Conservation (phyloP, 2,113 vertebrate genomes). For the Alethe castanea region DNA sequence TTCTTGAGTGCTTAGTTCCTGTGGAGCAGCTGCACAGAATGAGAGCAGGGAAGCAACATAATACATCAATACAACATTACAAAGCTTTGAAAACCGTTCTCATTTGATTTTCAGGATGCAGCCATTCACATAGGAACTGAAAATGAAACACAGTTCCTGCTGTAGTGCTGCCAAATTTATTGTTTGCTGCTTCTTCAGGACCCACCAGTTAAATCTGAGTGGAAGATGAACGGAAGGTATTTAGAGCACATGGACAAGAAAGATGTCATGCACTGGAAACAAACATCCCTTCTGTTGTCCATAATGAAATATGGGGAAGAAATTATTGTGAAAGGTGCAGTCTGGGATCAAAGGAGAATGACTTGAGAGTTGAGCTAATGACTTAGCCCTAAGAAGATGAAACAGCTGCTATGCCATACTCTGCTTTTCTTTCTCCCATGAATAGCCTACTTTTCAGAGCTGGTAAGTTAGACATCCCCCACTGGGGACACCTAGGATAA, state of each 20-base stretch:
- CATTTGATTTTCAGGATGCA: neutral
- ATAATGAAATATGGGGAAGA: neutral
- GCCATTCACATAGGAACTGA: rapidly evolving
- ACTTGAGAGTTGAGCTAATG: neutral
- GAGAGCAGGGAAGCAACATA: neutral
- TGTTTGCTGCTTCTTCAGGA: slow-evolving; percentile 34
- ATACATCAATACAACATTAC: neutral
- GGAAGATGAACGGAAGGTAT: rapidly evolving
- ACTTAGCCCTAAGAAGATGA: neutral
- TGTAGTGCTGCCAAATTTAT: neutral
- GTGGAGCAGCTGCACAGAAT: neutral
- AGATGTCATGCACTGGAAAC: rapidly evolving
- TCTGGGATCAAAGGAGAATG: neutral
- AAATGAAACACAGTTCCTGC: rapidly evolving
- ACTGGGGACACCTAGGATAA: neutral
- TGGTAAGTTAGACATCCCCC: neutral
- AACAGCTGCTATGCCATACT: neutral
- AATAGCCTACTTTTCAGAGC: neutral
- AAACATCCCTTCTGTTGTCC: neutral
- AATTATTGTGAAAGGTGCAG: neutral
- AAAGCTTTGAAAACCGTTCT: neutral
- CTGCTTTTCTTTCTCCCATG: neutral
- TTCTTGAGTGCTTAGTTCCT: neutral
- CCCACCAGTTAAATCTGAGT: neutral
- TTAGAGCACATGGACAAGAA: neutral